phyloP scores from a whole-genome alignment of 2,888 invertebrate genomes.

The Acrobasis repandana region DNA sequence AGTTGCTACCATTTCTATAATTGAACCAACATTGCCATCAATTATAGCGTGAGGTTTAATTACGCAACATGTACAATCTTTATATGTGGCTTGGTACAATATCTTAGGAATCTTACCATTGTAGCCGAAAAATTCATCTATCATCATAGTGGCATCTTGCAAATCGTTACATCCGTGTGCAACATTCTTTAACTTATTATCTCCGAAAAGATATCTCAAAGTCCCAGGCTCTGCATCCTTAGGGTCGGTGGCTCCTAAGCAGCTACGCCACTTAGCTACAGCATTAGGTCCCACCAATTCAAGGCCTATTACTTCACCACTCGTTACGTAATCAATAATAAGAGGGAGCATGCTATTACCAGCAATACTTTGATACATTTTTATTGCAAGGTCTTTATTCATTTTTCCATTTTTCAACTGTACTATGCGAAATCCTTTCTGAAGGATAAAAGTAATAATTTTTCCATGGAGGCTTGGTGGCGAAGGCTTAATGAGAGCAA shows the following conservation, averaged over 20 bases:
- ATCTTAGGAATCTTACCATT: slow-evolving; percentile 56
- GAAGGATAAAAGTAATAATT: slow-evolving; percentile 87
- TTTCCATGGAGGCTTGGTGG: slow-evolving; percentile 88
- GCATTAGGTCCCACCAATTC: slow-evolving; percentile 88
- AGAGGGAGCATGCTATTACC: slow-evolving; percentile 84
- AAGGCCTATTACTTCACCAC: slow-evolving; percentile 88
- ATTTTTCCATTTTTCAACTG: slow-evolving; percentile 89
- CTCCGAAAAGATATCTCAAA: slow-evolving; percentile 86
- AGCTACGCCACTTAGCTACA: slow-evolving; percentile 84
- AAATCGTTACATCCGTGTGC: slow-evolving; percentile 87
- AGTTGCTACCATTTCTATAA: slow-evolving; percentile 88
- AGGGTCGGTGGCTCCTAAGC: slow-evolving; percentile 86
- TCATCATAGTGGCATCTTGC: slow-evolving; percentile 76
- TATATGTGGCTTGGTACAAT: slow-evolving; percentile 79
- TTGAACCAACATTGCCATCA: slow-evolving; percentile 88
- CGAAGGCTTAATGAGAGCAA: slow-evolving; percentile 90
- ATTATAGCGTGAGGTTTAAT: slow-evolving; percentile 95
- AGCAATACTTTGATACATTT: slow-evolving; percentile 83
- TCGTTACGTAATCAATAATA: slow-evolving; percentile 85
- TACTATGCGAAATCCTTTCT: slow-evolving; percentile 85
- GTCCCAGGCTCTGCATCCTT: slow-evolving; percentile 83
- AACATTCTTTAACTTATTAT: slow-evolving; percentile 85
- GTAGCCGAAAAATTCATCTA: slow-evolving; percentile 65
- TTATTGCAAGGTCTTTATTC: slow-evolving; percentile 85
- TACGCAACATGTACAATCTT: slow-evolving; percentile 89